Base-by-base conservation (phyloP, 1,140 invertebrate genomes). In the Akabosia matsudoensis region DNA sequence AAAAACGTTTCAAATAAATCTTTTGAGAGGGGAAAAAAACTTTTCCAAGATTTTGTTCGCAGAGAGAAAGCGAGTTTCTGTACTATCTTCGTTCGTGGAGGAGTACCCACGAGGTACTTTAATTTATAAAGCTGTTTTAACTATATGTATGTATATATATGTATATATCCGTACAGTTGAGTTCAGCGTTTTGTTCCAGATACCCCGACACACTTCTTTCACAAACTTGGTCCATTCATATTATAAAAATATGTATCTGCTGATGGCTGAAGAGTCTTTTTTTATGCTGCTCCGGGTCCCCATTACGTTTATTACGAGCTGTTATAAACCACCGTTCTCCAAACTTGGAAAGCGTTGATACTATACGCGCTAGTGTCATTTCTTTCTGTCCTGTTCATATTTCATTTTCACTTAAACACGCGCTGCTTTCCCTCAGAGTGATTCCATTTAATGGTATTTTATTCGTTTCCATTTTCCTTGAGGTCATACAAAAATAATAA, bases 381-480 rank as follows among this genome's bases (percentile, higher is more conserved):
- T 30, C 7, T 72, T 70, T 22, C 18, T 26, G 2, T 31, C 33
- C 67, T 7, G 67, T 64, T 72, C 70, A 72, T 72, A 72, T 51
- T 72, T 72, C 70, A 72, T n/a, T 72, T 72, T 72, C 70, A 72
- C 33, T 72, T 51, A 72, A 72, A n/a, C n/a, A n/a, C n/a, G n/a
- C 70, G 37, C 70, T 26, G 34, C 70, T 22, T 51, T 72, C 70
- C 24, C 70, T 22, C n/a, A n/a, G n/a, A n/a, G 13, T 51, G 45
- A 72, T 72, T 72, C 70, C 70, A 45, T 72, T 72, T 72, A 34
- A 72, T 72, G 33, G 10, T 30, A 70, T 70, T 70, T 34, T 34
- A 31, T 31, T 72, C 70, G 33, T 10, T 67, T 67, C 31, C 61
- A 61, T 61, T 61, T 61, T 30, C 61, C n/a, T 10, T 56, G 14